These are phyloP conservation scores for Plusia festucae DNA, from an alignment of 2,888 invertebrate genomes.

Conservation along the genomic window DNA sequence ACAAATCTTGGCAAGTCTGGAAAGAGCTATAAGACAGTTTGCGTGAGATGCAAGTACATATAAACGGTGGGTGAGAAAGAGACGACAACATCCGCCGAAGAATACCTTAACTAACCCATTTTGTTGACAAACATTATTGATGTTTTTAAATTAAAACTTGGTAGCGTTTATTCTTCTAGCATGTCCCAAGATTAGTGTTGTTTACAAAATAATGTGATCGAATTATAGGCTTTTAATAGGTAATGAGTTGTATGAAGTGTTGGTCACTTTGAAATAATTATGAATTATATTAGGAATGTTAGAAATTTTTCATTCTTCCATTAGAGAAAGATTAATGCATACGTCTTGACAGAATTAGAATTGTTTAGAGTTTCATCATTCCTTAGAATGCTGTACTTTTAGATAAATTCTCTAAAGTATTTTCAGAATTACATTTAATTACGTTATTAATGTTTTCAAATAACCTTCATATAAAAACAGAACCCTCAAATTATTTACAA, in stretches of 20 bases:
- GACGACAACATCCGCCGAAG: no score
- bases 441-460: background rate
- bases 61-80: no score
- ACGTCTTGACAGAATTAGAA: background rate
- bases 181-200: background rate
- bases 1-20: no score
- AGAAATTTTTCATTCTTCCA: constrained; percentile 1
- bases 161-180: background rate
- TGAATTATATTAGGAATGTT: background rate
- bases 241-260: background rate
- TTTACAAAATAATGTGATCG: background rate
- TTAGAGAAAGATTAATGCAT: background rate
- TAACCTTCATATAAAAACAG: background rate
- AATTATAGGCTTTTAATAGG: background rate
- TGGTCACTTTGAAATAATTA: background rate
- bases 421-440: background rate
- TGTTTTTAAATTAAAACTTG: background rate
- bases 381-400: background rate
- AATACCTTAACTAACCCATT: no score
- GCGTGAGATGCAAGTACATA: no score
- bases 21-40: no score
- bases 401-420: background rate
- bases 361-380: background rate
- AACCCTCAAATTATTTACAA: background rate
- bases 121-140: background rate